Evolutionary conservation across 2,888 invertebrate genomes (phyloP), one percentile per base, ranked within the genome.

Genomic region (Galerucella calmariensis): DNA sequence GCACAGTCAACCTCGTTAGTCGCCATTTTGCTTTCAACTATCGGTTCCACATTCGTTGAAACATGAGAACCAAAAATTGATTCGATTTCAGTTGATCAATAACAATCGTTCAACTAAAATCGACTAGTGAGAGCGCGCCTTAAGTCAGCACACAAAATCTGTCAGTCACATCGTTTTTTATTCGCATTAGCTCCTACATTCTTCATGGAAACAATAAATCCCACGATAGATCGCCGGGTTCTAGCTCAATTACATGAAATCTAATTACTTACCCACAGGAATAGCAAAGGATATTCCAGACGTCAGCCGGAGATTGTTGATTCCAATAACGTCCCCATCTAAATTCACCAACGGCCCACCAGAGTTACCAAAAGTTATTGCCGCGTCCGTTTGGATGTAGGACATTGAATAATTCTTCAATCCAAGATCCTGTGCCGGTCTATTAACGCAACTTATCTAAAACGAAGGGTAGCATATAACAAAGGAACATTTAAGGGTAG

Each of bases 211-310:
- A 11, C 10, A 46, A 11, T 11, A 12, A 2, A 46, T 11, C 46
- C 12, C 12, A 46, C 46, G 5, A 46, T 46, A 11, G 3, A 48
- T 48, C 48, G 4, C 4, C 48, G 48, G 14, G 48, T 12, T 48
- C 11, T 4, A 53, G 9, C 6, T 20, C 10, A 56, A 16, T 56
- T 56, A 16, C 5, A 3, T 9, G 44, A 2, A 61, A 58, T 27
- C 44, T n/a, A 65, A 67, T 70, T 67, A 41, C 79, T 79, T 46
- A 86, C 86, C 86, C 51, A 94, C 94, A 11, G 98, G 98, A 85
- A 98, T 97, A 0, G 98, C 97, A 87, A 98, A 98, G 0, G 97
- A 97, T 78, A 98, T 97, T 11, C 98, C 98, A 0, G 95, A 92
- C 0, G 97, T 95, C 14, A 97, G 94, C 87, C 95, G 96, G 95